Base-by-base conservation (phyloP, 2,888 invertebrate genomes). In the Drosophila planitibia region DNA sequence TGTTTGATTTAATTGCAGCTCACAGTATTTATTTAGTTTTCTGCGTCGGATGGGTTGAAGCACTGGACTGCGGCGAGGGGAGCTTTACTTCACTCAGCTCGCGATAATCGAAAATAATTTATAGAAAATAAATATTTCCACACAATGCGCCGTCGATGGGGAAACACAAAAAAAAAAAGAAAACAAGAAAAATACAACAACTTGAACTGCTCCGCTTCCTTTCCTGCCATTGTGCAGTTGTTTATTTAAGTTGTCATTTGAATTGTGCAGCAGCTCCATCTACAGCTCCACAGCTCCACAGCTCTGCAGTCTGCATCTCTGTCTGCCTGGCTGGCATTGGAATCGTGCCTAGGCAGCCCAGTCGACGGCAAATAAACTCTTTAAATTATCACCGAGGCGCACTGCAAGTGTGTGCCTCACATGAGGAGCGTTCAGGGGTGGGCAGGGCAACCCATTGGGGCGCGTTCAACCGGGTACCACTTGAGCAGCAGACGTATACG, bases 241-340 rank as follows among this genome's bases (percentile, higher is more conserved):
- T 86, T 86, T 86, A 89, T 89, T 86, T 89, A 89, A 87, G 88
- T 86, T 86, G 85, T 86, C 85, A 89, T 86, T 86, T 80, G 85
- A 86, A 89, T 87, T 74, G 70, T 71, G 76, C 84, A 71, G 69
- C 75, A 79, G 76, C 68, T 74, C 64, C 82, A 53, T 51, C 47
- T 22, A 22, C 22, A 37, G 16, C 37, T 33, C n/a, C 41, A 41
- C 12, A 55, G 35, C 59, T 35, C 58, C 10, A 9, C 60, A 66
- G 62, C 68, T 14, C 65, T 16, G 19, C 77, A 55, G 44, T 39
- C 58, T 16, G 14, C 63, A 68, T 51, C 68, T 16, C 69, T 25
- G 9, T 25, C 81, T 72, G 70, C 70, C 70, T 39, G 39, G 14
- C 57, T 64, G 67, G 32, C 62, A 41, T 25, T 59, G 73, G 72